Evolutionary conservation across 2,888 invertebrate species (phyloP).

Genomic region (Acrocera orbiculus): DNA sequence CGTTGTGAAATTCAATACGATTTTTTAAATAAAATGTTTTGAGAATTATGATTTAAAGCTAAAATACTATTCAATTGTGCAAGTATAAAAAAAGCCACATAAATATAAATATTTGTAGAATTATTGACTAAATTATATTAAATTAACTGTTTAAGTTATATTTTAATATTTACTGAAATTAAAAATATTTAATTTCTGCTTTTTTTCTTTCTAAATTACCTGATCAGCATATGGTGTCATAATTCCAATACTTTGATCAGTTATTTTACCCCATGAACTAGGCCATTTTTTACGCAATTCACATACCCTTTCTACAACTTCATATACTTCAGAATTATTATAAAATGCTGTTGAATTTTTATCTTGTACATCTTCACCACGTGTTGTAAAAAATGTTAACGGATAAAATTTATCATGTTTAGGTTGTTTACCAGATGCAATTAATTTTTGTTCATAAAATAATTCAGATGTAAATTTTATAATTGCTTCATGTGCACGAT

Average conservation of each 20-base stretch:
- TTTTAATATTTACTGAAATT: too few species aligned
- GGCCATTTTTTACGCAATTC: constrained; percentile 62
- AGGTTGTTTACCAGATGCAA: constrained; percentile 53
- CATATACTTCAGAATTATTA: constrained; percentile 65
- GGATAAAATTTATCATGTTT: constrained; percentile 53
- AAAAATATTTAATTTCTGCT: too few species aligned
- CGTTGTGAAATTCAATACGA: too few species aligned
- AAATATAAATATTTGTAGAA: too few species aligned
- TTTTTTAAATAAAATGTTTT: too few species aligned
- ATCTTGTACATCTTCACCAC: constrained; percentile 66
- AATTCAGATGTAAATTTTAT: constrained; percentile 64
- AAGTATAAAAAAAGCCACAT: too few species aligned
- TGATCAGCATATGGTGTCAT: constrained; percentile 74
- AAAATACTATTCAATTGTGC: too few species aligned
- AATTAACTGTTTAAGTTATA: too few species aligned
- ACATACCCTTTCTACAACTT: constrained; percentile 56
- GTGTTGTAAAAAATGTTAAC: constrained; percentile 60
- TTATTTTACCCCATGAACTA: constrained; percentile 50
- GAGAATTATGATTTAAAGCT: too few species aligned
- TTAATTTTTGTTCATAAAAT: constrained; percentile 61
- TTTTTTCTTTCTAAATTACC: too few species aligned
- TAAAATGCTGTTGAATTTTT: constrained; percentile 61
- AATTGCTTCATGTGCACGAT: constrained; percentile 65
- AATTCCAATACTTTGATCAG: constrained; percentile 65
- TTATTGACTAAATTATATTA: too few species aligned